Evolutionary conservation across 2,797 vertebrate genomes (phyloP), one percentile per base, ranked within the genome.

Genomic region (Potorous gilbertii): DNA sequence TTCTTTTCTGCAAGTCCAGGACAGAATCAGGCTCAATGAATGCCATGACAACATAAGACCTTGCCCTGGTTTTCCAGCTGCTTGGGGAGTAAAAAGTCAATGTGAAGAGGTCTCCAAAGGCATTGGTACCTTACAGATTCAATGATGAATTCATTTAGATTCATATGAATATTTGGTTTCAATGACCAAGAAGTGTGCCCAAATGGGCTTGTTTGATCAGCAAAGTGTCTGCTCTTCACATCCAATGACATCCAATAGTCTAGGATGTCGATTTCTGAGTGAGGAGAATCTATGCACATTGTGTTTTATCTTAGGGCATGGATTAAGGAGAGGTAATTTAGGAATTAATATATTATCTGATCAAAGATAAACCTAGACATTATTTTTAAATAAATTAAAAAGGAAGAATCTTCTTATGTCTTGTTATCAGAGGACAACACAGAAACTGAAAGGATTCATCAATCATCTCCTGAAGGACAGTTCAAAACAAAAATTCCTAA

Each of bases 21-120:
- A 95, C 92, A 96, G 90, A 95, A 92, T 90, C 4, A 34, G 95
- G 59, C 46, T 96, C 92, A 93, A 90, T 93, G 96, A 97, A 97
- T 95, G 74, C 90, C 94, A 59, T 66, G 50, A 91, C 46, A 95
- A 74, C 95, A 96, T 95, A 93, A 95, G 87, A 94, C 62, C 93
- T 93, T 95, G 55, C 81, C 81, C 56, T 93, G 90, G 10, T 96
- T 95, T 52, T 94, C 54, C 66, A 91, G 59, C n/a, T 96, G 90
- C 93, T 91, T 94, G 56, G 29, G 62, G 95, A 97, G 95, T 93
- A 96, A 54, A 96, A 46, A 96, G 89, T 96, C 94, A 87, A 90
- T 92, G 94, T 95, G 93, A 96, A 93, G 89, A 74, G 21, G 59
- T 96, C 91, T 95, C 55, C 95, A 57, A 94, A 93, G 95, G 94